phyloP scores from a whole-genome alignment of 92 coral and sea anemone genomes.

The Siderastrea siderea region DNA sequence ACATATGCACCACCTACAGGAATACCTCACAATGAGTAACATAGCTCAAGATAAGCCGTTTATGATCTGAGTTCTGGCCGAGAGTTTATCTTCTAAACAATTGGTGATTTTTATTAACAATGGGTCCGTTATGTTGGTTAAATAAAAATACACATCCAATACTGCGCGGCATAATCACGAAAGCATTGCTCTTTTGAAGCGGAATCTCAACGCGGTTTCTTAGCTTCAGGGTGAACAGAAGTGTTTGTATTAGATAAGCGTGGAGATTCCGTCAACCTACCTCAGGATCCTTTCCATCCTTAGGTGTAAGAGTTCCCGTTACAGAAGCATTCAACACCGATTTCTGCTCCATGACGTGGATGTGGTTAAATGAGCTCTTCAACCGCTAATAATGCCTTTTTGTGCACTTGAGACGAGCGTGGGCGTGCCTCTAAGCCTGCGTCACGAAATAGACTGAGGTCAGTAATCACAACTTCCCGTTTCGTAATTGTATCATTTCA shows the following conservation, averaged over 20 bases:
- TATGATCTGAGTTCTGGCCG: too few species aligned
- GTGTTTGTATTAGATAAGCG: too few species aligned
- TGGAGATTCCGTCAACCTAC: not conserved
- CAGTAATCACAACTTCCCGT: not conserved
- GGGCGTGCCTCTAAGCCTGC: not conserved
- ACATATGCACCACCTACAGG: too few species aligned
- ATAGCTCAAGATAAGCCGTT: too few species aligned
- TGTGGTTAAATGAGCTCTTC: not conserved
- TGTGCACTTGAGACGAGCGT: too few species aligned
- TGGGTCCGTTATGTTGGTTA: not conserved
- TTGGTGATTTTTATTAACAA: not conserved
- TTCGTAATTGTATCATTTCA: not conserved
- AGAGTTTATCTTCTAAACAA: not conserved
- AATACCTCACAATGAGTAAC: too few species aligned
- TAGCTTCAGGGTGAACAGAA: too few species aligned
- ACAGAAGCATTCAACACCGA: slow-evolving; percentile 2
- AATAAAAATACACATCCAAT: not conserved
- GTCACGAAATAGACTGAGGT: not conserved
- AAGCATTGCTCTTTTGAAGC: not conserved
- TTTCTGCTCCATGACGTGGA: not conserved
- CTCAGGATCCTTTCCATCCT: slow-evolving; percentile 16
- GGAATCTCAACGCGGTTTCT: not conserved
- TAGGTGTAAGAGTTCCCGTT: not conserved
- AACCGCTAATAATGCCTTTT: too few species aligned
- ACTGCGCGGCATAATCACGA: not conserved